phyloP scores from a whole-genome alignment of 1,140 invertebrate genomes.

The Schlechtendalia chinensis region DNA sequence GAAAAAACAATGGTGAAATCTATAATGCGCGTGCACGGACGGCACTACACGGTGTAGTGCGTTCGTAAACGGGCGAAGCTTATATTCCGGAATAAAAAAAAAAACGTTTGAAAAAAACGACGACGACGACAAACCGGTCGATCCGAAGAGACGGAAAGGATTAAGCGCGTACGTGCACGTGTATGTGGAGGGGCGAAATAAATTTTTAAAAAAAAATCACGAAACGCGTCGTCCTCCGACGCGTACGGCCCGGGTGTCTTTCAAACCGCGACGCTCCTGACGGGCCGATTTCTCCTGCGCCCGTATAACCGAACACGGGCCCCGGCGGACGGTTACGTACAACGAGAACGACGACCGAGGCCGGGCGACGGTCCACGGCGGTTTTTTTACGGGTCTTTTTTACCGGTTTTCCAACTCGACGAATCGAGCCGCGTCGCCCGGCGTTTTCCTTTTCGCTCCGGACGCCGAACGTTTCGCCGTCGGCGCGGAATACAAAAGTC shows the following conservation, averaged over 20 bases:
- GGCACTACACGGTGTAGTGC: background rate
- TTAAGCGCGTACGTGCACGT: background rate
- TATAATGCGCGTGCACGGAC: background rate
- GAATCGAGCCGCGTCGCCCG: too few relatives aligned
- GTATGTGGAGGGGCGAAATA: too few relatives aligned
- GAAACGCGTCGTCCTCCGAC: conserved; percentile 4
- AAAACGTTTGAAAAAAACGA: background rate
- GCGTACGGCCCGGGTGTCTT: conserved; percentile 29
- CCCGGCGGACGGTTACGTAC: too few relatives aligned
- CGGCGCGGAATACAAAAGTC: too few relatives aligned
- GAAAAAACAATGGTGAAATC: conserved; percentile 26
- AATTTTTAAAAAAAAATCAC: background rate
- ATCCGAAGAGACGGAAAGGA: background rate
- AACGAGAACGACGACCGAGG: too few relatives aligned
- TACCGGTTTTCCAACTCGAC: too few relatives aligned
- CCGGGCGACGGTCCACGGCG: too few relatives aligned
- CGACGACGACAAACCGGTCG: background rate
- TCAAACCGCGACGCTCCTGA: conserved; percentile 21
- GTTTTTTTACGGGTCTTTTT: too few relatives aligned
- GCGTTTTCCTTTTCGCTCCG: too few relatives aligned
- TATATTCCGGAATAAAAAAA: background rate
- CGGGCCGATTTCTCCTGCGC: background rate
- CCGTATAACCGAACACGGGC: too few relatives aligned
- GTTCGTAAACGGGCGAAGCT: background rate
- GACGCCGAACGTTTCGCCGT: too few relatives aligned